These are phyloP conservation scores for Ceratina australensis DNA, from an alignment of 1,140 invertebrate species.

Conservation along the genomic window DNA sequence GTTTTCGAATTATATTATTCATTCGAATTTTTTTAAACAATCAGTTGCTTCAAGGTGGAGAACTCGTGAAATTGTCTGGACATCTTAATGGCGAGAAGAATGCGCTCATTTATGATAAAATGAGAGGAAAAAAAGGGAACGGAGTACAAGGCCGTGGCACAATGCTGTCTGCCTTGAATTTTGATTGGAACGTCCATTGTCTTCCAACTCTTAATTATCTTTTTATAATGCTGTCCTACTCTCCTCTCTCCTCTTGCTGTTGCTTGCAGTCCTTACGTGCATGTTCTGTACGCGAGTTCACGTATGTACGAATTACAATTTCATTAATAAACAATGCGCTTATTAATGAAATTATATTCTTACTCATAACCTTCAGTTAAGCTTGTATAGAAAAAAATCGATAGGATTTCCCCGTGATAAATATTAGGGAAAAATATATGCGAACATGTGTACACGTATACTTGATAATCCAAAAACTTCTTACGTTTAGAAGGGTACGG, in stretches of 20 bases:
- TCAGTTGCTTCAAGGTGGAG: not conserved
- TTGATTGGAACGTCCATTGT: conserved; percentile 59
- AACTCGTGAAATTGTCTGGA: conserved; percentile 3
- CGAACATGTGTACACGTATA: too few species aligned
- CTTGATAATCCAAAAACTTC: too few species aligned
- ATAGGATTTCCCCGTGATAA: not conserved
- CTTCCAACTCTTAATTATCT: conserved; percentile 59
- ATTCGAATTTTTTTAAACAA: not conserved
- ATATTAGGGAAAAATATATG: not conserved
- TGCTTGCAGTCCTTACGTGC: not conserved
- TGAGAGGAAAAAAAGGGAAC: conserved; percentile 41
- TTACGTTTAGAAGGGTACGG: too few species aligned
- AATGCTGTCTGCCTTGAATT: conserved; percentile 62
- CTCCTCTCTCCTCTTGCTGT: not conserved
- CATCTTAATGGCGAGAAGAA: conserved; percentile 47
- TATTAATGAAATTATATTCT: not conserved
- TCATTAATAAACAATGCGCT: not conserved
- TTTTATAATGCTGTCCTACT: conserved; percentile 38
- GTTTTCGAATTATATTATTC: not conserved
- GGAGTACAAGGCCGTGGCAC: conserved; percentile 43
- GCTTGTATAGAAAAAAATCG: not conserved
- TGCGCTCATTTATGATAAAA: conserved; percentile 42
- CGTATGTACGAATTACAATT: conserved; percentile 17
- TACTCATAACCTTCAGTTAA: conserved; percentile 18
- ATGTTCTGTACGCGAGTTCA: not conserved